Percentiles rank a stretch among this genome's conserved stretches.
phyloP scores from a whole-genome alignment of 2,888 invertebrate genomes.

The Callinectes sapidus region DNA sequence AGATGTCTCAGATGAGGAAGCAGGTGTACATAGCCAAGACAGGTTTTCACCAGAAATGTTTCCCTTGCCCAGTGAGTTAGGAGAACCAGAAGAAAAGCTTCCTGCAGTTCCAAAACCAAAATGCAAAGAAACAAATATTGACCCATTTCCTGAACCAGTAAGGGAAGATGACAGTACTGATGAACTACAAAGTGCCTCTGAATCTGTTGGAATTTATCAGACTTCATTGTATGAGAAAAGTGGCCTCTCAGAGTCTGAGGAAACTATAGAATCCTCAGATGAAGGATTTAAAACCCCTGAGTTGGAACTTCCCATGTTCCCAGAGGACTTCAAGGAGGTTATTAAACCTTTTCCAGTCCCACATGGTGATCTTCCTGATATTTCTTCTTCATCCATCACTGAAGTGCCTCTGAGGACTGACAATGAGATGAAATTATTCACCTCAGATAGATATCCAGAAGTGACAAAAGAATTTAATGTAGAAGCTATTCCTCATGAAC shows the following conservation, averaged over 20 bases:
- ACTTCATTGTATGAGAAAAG: slow-evolving; percentile 41
- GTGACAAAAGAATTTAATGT: slow-evolving; percentile 2
- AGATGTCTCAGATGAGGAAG: not conserved
- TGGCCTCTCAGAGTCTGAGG: not conserved
- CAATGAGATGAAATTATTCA: not conserved
- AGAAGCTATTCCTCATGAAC: slow-evolving; percentile 18
- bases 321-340: slow-evolving; percentile 8
- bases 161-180: slow-evolving; percentile 41
- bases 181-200: slow-evolving; percentile 17
- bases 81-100: not conserved
- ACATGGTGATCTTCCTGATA: slow-evolving; percentile 40
- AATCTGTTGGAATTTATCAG: slow-evolving; percentile 9
- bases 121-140: not conserved
- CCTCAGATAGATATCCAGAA: slow-evolving; percentile 39
- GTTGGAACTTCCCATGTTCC: slow-evolving; percentile 47
- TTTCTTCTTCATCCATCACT: not conserved
- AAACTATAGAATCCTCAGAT: not conserved
- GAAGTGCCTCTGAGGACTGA: not conserved
- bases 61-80: slow-evolving; percentile 48
- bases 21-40: not conserved
- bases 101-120: not conserved
- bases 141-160: slow-evolving; percentile 49
- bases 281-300: slow-evolving; percentile 29
- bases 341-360: slow-evolving; percentile 44
- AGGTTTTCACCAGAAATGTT: not conserved